Evolutionary conservation across 2,888 invertebrate genomes (phyloP), one percentile per base, ranked within the genome.

Genomic region (Drosophila silvestris): DNA sequence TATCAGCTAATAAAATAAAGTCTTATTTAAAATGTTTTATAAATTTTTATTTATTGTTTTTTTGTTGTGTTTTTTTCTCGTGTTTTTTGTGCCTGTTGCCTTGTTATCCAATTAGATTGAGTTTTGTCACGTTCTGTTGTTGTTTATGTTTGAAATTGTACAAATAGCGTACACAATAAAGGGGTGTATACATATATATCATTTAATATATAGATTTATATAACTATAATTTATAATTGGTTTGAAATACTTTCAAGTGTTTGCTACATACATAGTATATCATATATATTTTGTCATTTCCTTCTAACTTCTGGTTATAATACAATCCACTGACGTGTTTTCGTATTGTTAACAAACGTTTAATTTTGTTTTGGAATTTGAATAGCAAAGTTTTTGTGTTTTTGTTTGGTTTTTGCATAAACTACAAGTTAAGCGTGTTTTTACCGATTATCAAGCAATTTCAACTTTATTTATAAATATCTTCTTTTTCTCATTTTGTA

Each of bases 361-460:
- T 32, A 14, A n/a, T 44, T 70, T 60, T 44, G 28, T 65, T 28
- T 61, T 60, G 50, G 67, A 73, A 75, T 81, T 64, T 66, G 37
- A 54, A 69, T 61, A 75, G 78, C 81, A 77, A 67, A 51, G 50
- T 61, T 59, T 53, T 16, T 52, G 39, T 51, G 19, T 16, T 50
- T 59, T 63, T 66, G 44, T 73, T 59, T 66, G 35, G 28, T 28
- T 74, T 69, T 70, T 70, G 69, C 77, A 51, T 71, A 74, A 74
- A 73, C 82, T 79, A 80, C 74, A 69, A 65, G 67, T 79, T 75
- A 80, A 81, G 87, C 87, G 85, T 87, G 80, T 81, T 79, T 79
- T 72, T 74, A 73, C 80, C 87, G 87, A 87, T 87, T 87, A 87
- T 87, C 87, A 87, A 87, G 87, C 87, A 87, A 87, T 87, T 85